Evolutionary conservation across 2,113 vertebrate genomes (phyloP).

Genomic region (Carollia perspicillata): DNA sequence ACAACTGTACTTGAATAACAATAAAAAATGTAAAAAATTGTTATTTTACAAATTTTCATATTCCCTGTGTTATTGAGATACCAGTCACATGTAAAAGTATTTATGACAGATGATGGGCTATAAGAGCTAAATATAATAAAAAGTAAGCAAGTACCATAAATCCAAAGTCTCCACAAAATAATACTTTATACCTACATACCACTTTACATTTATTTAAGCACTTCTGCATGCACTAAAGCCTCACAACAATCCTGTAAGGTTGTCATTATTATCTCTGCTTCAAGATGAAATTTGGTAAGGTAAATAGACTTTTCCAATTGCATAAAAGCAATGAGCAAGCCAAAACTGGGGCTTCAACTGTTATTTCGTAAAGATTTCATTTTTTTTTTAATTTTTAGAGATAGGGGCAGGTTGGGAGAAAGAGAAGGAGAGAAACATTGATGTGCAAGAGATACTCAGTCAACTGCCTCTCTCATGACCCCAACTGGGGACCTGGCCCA

Average conservation of each 20-base stretch:
- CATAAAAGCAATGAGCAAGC: not conserved
- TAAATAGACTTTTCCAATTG: conserved; percentile 1
- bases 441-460: no score
- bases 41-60: conserved; percentile 3
- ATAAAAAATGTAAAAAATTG: no score
- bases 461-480: no score
- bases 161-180: not conserved
- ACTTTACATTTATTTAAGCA: not conserved
- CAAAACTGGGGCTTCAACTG: not conserved
- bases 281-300: not conserved
- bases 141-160: not conserved
- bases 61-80: not conserved
- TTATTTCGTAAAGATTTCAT: no score
- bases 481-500: no score
- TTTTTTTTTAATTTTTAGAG: no score
- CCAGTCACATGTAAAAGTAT: not conserved
- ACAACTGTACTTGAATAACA: no score
- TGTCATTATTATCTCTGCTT: not conserved
- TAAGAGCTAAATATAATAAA: conserved; percentile 20
- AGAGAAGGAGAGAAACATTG: no score
- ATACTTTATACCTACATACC: not conserved
- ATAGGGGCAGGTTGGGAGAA: no score
- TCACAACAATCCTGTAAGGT: not conserved
- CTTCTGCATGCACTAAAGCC: not conserved
- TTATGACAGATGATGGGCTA: not conserved